Conservation (phyloP, 2,888 invertebrate genomes). For the Nephrotoma guestfalica region DNA sequence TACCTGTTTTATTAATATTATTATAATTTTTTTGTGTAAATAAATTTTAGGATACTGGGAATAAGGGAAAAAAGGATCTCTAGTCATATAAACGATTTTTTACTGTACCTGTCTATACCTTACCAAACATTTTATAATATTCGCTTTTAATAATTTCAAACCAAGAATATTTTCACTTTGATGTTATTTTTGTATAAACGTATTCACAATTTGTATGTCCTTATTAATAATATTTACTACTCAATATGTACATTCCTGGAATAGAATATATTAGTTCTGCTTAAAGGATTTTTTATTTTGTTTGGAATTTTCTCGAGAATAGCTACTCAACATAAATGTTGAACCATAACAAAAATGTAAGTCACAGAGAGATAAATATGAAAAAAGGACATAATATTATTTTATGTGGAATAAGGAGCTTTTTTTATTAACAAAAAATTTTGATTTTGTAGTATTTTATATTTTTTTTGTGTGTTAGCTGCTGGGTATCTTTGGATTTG, state of each 20-base stretch:
- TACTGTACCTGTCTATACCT: too few species aligned
- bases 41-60: neutral
- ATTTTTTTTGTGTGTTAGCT: neutral
- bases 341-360: neutral
- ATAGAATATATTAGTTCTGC: neutral
- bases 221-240: neutral
- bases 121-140: neutral
- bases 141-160: neutral
- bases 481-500: neutral
- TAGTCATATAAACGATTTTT: neutral
- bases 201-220: neutral
- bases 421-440: neutral
- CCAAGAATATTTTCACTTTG: neutral
- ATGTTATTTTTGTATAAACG: neutral
- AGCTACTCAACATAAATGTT: neutral
- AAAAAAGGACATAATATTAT: neutral
- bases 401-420: neutral
- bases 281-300: neutral
- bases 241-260: neutral
- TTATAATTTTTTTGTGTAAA: neutral
- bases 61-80: neutral
- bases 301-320: neutral
- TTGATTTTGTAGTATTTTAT: neutral
- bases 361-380: neutral
- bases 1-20: neutral